These are phyloP conservation scores for Diorhabda elongata DNA, from an alignment of 1,140 invertebrate genomes.

Conservation along the genomic window DNA sequence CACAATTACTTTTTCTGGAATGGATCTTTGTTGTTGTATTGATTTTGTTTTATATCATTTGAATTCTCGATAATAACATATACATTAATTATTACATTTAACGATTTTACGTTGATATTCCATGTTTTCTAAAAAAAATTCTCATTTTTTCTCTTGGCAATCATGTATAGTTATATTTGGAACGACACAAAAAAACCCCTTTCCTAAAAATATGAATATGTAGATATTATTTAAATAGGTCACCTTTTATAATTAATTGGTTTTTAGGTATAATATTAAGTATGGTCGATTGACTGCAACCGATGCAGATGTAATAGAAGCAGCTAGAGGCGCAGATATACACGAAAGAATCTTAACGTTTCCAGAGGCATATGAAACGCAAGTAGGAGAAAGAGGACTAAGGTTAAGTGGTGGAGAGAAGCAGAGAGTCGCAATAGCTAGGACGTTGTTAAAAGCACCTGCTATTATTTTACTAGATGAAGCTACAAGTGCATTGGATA, in stretches of 20 bases:
- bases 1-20: neutral
- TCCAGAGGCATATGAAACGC: conserved; percentile 82
- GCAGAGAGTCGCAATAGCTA: conserved; percentile 87
- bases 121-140: no score
- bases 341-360: conserved; percentile 88
- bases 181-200: no score
- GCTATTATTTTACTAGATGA: conserved; percentile 77
- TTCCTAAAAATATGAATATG: no score
- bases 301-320: conserved; percentile 80
- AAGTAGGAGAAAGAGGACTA: conserved; percentile 77
- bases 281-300: conserved; percentile 80
- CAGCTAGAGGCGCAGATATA: conserved; percentile 89
- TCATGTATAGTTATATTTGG: no score
- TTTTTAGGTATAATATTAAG: conserved; percentile 83
- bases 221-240: no score
- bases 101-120: no score
- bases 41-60: no score
- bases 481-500: conserved; percentile 82
- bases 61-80: no score
- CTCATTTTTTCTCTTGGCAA: no score
- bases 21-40: no score
- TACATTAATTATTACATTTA: no score
- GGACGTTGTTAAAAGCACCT: conserved; percentile 85
- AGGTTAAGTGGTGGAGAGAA: conserved; percentile 87
- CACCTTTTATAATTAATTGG: no score